Conservation (phyloP, 2,888 invertebrate species). For the Seladonia tumulorum region DNA sequence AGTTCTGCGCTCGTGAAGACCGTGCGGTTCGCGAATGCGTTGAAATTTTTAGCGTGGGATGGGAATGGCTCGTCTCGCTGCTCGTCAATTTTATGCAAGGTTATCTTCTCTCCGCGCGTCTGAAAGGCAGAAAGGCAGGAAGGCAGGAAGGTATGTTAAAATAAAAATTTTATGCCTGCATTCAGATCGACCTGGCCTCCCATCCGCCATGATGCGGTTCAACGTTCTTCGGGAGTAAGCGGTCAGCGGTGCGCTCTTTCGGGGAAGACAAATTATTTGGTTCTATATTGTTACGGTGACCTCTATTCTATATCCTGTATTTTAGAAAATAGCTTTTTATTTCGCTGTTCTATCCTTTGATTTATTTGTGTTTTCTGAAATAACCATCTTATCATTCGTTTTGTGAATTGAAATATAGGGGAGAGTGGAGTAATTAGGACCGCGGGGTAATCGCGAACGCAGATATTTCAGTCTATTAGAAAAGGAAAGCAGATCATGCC, state of each 20-base stretch:
- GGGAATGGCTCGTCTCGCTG: constrained; percentile 44
- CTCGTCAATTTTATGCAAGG: constrained; percentile 47
- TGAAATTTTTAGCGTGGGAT: constrained; percentile 43
- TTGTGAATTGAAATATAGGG: background rate
- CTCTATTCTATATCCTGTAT: too few species aligned
- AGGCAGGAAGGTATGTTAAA: background rate
- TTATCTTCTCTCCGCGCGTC: constrained; percentile 30
- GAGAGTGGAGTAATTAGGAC: too few species aligned
- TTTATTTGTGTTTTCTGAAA: background rate
- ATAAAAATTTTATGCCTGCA: constrained; percentile 25
- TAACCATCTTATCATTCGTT: background rate
- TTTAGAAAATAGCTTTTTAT: background rate
- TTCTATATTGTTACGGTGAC: background rate
- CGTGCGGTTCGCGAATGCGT: constrained; percentile 33
- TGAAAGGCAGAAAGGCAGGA: background rate
- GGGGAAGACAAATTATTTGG: background rate
- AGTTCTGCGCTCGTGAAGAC: constrained; percentile 33
- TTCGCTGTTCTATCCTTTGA: background rate
- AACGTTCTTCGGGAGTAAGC: background rate
- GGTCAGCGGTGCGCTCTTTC: background rate
- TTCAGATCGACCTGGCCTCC: constrained; percentile 6
- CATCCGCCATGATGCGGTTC: background rate
- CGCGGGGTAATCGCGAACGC: too few species aligned
- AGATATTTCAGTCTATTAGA: too few species aligned
- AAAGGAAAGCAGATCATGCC: too few species aligned